Evolutionary conservation across 2,888 invertebrate genomes (phyloP).

Genomic region (Dione juno): DNA sequence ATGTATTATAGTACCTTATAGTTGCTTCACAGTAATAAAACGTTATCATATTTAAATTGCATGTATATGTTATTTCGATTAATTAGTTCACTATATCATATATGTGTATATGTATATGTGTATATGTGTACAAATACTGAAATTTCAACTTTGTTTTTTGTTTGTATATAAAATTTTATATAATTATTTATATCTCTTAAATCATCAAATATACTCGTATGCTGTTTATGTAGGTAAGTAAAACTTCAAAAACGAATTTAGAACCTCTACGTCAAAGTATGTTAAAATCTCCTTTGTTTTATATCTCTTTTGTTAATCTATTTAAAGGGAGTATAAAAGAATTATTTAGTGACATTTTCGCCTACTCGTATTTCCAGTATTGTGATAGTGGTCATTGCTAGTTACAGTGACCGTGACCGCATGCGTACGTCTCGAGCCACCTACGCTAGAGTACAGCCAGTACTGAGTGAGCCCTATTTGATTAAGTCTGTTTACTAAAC

Average conservation of each 20-base stretch:
- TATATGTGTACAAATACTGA: too few relatives aligned
- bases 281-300: slow-evolving; percentile 15
- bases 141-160: too few relatives aligned
- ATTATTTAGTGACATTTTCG: slow-evolving; percentile 37
- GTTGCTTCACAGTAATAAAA: neutral
- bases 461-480: slow-evolving; percentile 52
- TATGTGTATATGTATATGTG: too few relatives aligned
- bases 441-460: slow-evolving; percentile 61
- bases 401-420: slow-evolving; percentile 56
- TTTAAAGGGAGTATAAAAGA: slow-evolving; percentile 27
- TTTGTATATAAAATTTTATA: too few relatives aligned
- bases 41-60: neutral
- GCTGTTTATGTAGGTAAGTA: neutral
- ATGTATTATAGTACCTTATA: too few relatives aligned
- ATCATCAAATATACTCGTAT: neutral
- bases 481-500: slow-evolving; percentile 40
- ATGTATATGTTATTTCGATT: too few relatives aligned
- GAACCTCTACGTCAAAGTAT: neutral
- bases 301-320: slow-evolving; percentile 7
- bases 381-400: slow-evolving; percentile 51
- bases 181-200: too few relatives aligned
- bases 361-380: slow-evolving; percentile 39
- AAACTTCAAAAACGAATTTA: neutral
- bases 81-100: too few relatives aligned
- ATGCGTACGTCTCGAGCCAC: slow-evolving; percentile 61